These are phyloP conservation scores for Euproctis similis DNA, from an alignment of 2,888 invertebrate species.

Conservation along the genomic window DNA sequence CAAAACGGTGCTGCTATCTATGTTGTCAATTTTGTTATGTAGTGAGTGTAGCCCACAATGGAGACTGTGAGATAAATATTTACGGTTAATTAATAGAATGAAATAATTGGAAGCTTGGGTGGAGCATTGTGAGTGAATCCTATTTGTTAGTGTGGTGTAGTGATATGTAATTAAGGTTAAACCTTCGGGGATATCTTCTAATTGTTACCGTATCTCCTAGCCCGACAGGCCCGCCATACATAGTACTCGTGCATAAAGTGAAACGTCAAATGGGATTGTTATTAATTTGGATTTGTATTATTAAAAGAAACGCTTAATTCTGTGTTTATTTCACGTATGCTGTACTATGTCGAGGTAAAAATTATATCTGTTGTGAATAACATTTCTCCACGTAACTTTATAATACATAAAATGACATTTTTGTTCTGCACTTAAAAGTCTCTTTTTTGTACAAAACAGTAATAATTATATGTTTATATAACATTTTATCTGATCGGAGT, in stretches of 20 bases:
- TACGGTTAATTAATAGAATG: constrained; percentile 69
- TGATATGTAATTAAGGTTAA: too few relatives aligned
- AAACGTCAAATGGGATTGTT: constrained; percentile 67
- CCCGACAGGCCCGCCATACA: constrained; percentile 67
- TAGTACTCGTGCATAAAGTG: constrained; percentile 61
- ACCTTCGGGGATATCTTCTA: constrained; percentile 16
- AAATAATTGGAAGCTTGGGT: constrained; percentile 29
- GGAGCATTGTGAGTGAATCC: constrained; percentile 38
- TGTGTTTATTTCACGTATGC: constrained; percentile 12
- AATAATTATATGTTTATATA: constrained; percentile 6
- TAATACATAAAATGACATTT: constrained; percentile 36
- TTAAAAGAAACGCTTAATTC: constrained; percentile 18
- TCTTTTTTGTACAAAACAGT: constrained; percentile 26
- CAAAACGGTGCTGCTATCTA: constrained; percentile 83
- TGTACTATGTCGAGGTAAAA: constrained; percentile 24
- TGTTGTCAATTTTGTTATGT: constrained; percentile 83
- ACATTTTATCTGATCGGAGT: too few relatives aligned
- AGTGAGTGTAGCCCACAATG: constrained; percentile 76
- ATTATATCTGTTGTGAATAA: constrained; percentile 11
- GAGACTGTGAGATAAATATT: constrained; percentile 80
- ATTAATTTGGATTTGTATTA: constrained; percentile 35
- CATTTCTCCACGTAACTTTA: constrained; percentile 17
- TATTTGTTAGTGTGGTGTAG: constrained; percentile 12
- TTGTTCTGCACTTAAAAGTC: constrained; percentile 39
- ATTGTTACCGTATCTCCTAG: constrained; percentile 32